Evolutionary conservation across 2,797 vertebrate species (phyloP).

Genomic region (Philypnodon macrostomus): DNA sequence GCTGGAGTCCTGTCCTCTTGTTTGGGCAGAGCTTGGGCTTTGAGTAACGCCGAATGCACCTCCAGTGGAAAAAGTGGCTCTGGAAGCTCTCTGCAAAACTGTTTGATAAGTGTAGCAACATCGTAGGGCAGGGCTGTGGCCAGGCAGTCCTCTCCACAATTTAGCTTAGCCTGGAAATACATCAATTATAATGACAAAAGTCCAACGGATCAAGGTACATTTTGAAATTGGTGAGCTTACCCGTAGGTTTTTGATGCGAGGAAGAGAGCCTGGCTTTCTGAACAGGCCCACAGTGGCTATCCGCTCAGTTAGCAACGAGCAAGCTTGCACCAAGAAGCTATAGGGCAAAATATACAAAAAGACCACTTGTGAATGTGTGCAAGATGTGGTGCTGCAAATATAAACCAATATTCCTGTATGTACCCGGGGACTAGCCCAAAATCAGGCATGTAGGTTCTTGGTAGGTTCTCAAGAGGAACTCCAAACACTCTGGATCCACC

Average conservation of each 20-base stretch:
- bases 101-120: conserved; percentile 86
- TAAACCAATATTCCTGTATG: too few species aligned
- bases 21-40: conserved; percentile 79
- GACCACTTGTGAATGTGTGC: too few species aligned
- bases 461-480: conserved; percentile 74
- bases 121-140: conserved; percentile 82
- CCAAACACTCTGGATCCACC: conserved; percentile 81
- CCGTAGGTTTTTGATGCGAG: conserved; percentile 83
- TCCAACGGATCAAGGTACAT: too few species aligned
- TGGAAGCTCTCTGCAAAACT: conserved; percentile 88
- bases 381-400: too few species aligned
- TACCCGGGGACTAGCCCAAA: conserved; percentile 87
- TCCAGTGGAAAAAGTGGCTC: conserved; percentile 81
- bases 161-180: conserved; percentile 61
- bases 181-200: too few species aligned
- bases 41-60: conserved; percentile 81
- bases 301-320: conserved; percentile 79
- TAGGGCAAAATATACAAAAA: conserved; percentile 26
- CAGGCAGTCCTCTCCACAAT: conserved; percentile 80
- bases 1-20: conserved; percentile 75
- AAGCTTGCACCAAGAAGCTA: conserved; percentile 85
- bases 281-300: conserved; percentile 85
- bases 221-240: conserved; percentile 52
- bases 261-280: conserved; percentile 86
- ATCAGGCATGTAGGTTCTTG: conserved; percentile 75